Percentiles rank a stretch among this genome's conserved stretches.
Evolutionary conservation across 2,797 vertebrate genomes (phyloP).

Genomic region (Manis pentadactyla): DNA sequence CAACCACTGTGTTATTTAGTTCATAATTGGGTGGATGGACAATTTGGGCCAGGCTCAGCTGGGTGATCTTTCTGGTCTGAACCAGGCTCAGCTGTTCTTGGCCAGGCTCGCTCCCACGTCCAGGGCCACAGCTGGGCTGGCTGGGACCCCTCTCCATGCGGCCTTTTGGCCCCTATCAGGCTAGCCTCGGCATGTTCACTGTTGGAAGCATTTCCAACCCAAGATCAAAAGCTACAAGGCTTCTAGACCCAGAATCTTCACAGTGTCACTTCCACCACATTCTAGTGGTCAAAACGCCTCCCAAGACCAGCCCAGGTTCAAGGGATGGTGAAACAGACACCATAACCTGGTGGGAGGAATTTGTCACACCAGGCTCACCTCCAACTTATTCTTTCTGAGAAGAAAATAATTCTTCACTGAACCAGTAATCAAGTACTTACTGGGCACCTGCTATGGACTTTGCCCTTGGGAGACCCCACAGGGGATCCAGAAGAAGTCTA

Average conservation of each 20-base stretch:
- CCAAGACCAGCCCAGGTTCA: not conserved
- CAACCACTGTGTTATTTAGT: not conserved
- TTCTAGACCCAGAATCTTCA: not conserved
- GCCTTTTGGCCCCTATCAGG: not conserved
- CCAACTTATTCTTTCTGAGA: not conserved
- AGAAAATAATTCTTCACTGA: constrained; percentile 4
- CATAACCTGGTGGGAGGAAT: not conserved
- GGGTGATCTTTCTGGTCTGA: not conserved
- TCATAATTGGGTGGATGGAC: not conserved
- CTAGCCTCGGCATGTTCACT: not conserved
- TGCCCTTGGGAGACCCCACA: not conserved
- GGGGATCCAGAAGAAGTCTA: not conserved
- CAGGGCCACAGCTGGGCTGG: not conserved
- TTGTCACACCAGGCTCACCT: not conserved
- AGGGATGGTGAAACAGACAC: not conserved
- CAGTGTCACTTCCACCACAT: not conserved
- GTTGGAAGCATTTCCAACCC: not conserved
- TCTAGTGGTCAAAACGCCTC: not conserved
- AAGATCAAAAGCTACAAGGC: not conserved
- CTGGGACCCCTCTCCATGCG: not conserved
- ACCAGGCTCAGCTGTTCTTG: not conserved
- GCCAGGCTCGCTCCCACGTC: not conserved
- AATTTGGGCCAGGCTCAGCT: not conserved
- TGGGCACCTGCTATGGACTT: not conserved
- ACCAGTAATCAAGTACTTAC: not conserved